Evolutionary conservation across 2,888 invertebrate species (phyloP).

Genomic region (Eupithecia subfuscata): DNA sequence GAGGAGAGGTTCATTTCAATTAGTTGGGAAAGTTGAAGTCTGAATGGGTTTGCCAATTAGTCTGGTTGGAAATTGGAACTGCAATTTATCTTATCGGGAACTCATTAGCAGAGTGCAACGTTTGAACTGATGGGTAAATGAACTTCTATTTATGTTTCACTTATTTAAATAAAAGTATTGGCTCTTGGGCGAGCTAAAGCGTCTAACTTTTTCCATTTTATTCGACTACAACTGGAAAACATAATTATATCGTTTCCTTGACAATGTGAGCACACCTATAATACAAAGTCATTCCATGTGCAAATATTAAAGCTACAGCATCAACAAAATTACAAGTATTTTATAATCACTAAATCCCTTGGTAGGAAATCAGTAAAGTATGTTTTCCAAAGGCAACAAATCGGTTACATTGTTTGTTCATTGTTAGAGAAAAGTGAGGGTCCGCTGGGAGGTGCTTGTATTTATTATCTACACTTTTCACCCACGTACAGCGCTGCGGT

Average conservation of each 20-base stretch:
- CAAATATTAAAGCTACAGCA: neutral
- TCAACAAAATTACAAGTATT: neutral
- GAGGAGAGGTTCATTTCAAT: slow-evolving; percentile 38
- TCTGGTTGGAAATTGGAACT: slow-evolving; percentile 32
- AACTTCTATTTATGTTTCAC: slow-evolving; percentile 1
- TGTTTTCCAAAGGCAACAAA: neutral
- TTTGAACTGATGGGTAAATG: slow-evolving; percentile 6
- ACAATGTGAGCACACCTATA: neutral
- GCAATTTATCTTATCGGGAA: slow-evolving; percentile 27
- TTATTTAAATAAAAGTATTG: slow-evolving; percentile 8
- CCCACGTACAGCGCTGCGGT: slow-evolving; percentile 12
- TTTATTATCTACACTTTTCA: slow-evolving; percentile 16
- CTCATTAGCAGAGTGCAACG: slow-evolving; percentile 23
- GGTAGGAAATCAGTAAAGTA: neutral
- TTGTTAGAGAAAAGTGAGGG: slow-evolving; percentile 2
- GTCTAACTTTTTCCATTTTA: neutral
- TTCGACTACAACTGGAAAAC: neutral
- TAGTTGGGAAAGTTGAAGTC: slow-evolving; percentile 36
- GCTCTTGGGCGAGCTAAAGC: neutral
- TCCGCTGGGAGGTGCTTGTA: neutral
- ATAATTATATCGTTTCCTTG: neutral
- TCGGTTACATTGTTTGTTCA: slow-evolving; percentile 10
- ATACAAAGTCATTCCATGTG: neutral
- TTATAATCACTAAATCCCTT: neutral
- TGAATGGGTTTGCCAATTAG: slow-evolving; percentile 37